These are phyloP conservation scores for Macrocentrus cingulum DNA, from an alignment of 1,140 invertebrate genomes.

Conservation along the genomic window DNA sequence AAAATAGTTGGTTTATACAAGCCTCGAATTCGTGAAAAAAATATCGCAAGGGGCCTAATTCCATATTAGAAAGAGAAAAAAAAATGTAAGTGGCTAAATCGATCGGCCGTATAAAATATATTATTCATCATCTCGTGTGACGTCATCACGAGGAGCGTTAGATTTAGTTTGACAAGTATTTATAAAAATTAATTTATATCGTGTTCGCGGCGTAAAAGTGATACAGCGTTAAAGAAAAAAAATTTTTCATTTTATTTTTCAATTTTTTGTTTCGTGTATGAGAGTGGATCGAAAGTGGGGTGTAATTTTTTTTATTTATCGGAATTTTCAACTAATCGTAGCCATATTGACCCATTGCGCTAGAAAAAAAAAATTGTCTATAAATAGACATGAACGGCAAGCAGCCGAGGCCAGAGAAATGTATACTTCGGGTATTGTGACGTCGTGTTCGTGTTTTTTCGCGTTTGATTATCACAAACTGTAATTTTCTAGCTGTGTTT, in stretches of 20 bases:
- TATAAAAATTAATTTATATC: too few relatives aligned
- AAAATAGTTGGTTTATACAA: constrained; percentile 16
- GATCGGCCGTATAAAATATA: constrained; percentile 13
- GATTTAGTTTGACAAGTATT: not conserved
- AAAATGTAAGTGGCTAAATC: constrained; percentile 24
- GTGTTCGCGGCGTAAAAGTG: not conserved
- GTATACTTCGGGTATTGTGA: not conserved
- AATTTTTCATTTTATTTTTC: too few relatives aligned
- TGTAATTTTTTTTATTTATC: too few relatives aligned
- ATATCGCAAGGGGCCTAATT: too few relatives aligned
- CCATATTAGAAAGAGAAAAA: too few relatives aligned
- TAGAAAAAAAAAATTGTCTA: not conserved
- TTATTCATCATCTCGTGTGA: not conserved
- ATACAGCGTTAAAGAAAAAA: not conserved
- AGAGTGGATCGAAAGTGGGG: not conserved
- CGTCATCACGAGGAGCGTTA: constrained; percentile 14
- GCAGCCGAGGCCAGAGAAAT: not conserved
- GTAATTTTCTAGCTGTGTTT: not conserved
- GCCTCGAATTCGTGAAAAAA: not conserved
- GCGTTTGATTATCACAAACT: not conserved
- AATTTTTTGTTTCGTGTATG: not conserved
- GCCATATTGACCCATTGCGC: constrained; percentile 4
- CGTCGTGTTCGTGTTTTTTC: not conserved
- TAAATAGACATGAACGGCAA: not conserved
- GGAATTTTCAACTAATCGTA: too few relatives aligned